Evolutionary conservation across 2,888 invertebrate genomes (phyloP).

Genomic region (Spatulosminthurus flaviceps): DNA sequence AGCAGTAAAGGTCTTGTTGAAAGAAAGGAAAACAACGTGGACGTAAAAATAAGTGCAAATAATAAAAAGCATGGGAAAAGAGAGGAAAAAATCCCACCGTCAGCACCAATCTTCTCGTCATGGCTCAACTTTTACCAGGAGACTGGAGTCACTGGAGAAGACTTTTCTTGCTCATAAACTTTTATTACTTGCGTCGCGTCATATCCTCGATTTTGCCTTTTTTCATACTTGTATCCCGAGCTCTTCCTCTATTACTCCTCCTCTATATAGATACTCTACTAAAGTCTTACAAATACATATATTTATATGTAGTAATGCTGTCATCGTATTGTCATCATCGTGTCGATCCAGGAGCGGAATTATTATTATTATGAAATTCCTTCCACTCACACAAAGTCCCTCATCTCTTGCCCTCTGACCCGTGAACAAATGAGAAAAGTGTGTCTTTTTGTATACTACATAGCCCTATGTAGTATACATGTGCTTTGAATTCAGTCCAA

Average conservation of each 20-base stretch:
- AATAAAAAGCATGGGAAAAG: conserved; percentile 4
- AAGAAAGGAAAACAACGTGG: conserved; percentile 9
- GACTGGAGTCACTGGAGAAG: conserved; percentile 5
- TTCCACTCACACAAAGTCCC: neutral
- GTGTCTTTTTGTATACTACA: no score
- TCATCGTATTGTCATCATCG: neutral
- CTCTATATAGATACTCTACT: neutral
- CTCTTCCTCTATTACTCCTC: neutral
- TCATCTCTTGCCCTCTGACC: no score
- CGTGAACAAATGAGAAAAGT: no score
- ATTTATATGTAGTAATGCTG: neutral
- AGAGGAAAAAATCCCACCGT: neutral
- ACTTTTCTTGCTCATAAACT: conserved; percentile 31
- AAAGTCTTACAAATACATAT: no score
- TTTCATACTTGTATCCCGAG: neutral
- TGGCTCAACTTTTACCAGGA: neutral
- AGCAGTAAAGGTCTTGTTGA: conserved; percentile 7
- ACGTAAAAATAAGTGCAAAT: conserved; percentile 18
- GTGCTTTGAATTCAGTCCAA: no score
- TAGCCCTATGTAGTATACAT: no score
- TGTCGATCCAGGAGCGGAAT: neutral
- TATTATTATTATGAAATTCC: neutral
- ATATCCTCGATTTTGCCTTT: neutral
- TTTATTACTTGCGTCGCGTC: conserved; percentile 34
- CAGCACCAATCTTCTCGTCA: conserved; percentile 20